Evolutionary conservation across 2,797 vertebrate genomes (phyloP).

Genomic region (Masticophis lateralis): DNA sequence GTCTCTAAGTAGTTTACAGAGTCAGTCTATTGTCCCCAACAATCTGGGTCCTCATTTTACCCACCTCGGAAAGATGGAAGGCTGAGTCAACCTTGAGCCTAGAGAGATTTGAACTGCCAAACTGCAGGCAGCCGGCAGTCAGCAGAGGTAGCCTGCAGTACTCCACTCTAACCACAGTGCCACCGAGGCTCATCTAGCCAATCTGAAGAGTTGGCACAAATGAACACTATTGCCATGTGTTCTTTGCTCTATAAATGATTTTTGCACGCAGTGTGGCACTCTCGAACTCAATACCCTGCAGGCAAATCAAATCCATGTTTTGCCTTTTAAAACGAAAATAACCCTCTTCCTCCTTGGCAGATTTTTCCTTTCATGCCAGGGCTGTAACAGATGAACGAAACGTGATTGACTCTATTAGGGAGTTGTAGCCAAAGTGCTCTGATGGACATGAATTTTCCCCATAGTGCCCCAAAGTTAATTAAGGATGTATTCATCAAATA

Average conservation of each 20-base stretch:
- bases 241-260: not conserved
- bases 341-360: not conserved
- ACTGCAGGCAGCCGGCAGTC: too few relatives aligned
- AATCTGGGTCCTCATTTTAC: too few relatives aligned
- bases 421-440: not conserved
- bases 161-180: too few relatives aligned
- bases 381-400: not conserved
- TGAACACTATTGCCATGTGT: not conserved
- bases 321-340: not conserved
- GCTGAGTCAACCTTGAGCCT: too few relatives aligned
- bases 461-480: not conserved
- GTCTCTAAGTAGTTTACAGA: too few relatives aligned
- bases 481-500: not conserved
- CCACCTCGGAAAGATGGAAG: too few relatives aligned
- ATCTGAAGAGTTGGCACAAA: not conserved
- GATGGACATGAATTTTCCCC: not conserved
- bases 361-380: not conserved
- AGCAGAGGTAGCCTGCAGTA: too few relatives aligned
- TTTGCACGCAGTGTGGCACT: not conserved
- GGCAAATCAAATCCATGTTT: not conserved
- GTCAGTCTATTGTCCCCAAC: too few relatives aligned
- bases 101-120: too few relatives aligned
- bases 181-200: not conserved
- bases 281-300: not conserved
- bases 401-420: not conserved